Conservation (phyloP, 2,113 vertebrate species). For the Ciconia stormi region DNA sequence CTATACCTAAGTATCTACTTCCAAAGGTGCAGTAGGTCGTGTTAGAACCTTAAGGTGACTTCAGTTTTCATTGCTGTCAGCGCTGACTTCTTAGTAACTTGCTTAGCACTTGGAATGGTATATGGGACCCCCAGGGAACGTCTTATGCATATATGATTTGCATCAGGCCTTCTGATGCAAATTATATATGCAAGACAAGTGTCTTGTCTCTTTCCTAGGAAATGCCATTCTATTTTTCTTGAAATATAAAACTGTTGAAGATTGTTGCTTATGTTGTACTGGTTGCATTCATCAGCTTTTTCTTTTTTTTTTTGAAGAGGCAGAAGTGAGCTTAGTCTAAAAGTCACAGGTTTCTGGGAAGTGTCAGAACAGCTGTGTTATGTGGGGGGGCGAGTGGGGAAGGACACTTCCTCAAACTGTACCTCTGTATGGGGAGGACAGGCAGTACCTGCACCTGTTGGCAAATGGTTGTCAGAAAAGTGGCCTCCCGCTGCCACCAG, state of each 20-base stretch:
- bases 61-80: not conserved
- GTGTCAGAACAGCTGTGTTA: not conserved
- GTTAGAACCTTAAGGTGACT: not conserved
- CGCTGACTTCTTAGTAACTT: not conserved
- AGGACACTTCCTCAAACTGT: not conserved
- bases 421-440: not conserved
- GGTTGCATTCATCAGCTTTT: not conserved
- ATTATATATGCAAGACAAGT: not conserved
- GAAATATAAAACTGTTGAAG: not conserved
- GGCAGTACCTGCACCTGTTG: not conserved
- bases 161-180: not conserved
- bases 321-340: not conserved
- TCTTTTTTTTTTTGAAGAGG: not conserved
- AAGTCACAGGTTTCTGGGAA: not conserved
- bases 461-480: not conserved
- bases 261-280: not conserved
- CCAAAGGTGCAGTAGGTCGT: not conserved
- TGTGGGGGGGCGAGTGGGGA: no score
- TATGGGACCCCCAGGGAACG: not conserved
- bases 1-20: not conserved
- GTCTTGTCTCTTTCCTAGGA: not conserved
- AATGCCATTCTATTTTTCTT: not conserved
- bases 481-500: not conserved
- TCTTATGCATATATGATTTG: fast-evolving
- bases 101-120: not conserved